phyloP scores from a whole-genome alignment of 2,113 vertebrate genomes.

The Platichthys stellatus region DNA sequence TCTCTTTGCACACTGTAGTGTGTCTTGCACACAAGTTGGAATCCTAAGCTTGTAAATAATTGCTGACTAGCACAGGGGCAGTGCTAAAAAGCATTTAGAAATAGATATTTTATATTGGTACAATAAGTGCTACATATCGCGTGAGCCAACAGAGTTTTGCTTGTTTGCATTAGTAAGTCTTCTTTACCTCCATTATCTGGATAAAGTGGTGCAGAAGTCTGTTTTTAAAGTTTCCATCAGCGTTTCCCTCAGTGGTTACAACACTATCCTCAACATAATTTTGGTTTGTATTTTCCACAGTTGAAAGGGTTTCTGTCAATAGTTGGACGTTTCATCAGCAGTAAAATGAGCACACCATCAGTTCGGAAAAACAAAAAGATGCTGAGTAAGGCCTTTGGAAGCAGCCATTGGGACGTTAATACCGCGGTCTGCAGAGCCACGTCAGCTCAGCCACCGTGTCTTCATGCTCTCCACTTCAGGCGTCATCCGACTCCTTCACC shows the following conservation, averaged over 20 bases:
- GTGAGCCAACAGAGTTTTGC: not conserved
- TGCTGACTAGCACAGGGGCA: slow-evolving; percentile 19
- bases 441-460: slow-evolving; percentile 36
- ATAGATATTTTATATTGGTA: slow-evolving; percentile 13
- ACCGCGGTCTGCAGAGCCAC: slow-evolving; percentile 44
- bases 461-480: slow-evolving; percentile 22
- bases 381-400: slow-evolving; percentile 47
- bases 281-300: slow-evolving; percentile 52
- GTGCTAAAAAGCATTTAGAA: slow-evolving; percentile 13
- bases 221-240: slow-evolving; percentile 42
- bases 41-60: not conserved
- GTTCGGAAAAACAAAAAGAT: slow-evolving; percentile 43
- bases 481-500: slow-evolving; percentile 36
- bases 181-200: not conserved
- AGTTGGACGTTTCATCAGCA: slow-evolving; percentile 30
- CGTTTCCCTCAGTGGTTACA: slow-evolving; percentile 18
- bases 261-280: slow-evolving; percentile 33
- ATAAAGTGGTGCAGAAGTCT: not conserved
- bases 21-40: not conserved
- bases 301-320: slow-evolving; percentile 21
- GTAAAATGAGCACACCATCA: slow-evolving; percentile 27
- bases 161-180: slow-evolving; percentile 34
- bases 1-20: not conserved
- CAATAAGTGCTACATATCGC: slow-evolving; percentile 16
- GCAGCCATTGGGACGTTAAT: slow-evolving; percentile 34